Conservation (phyloP, 1,140 invertebrate species). For the Propsilocerus akamusi region DNA sequence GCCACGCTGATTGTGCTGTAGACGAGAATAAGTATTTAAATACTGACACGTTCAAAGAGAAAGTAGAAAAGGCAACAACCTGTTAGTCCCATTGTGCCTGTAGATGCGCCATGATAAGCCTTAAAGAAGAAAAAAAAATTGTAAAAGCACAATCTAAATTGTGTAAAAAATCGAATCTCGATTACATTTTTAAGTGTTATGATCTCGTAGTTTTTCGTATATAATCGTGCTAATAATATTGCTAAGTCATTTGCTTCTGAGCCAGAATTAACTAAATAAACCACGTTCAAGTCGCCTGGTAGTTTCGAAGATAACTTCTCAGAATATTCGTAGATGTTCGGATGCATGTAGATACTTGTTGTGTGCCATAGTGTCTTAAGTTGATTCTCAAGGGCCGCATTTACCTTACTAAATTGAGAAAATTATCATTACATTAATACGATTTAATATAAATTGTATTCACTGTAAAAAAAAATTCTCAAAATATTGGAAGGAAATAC, state of each 20-base stretch:
- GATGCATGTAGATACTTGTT: slow-evolving; percentile 78
- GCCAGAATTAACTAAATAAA: slow-evolving; percentile 90
- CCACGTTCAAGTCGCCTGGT: slow-evolving; percentile 70
- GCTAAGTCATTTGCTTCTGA: slow-evolving; percentile 95
- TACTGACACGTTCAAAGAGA: not conserved
- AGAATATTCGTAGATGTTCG: slow-evolving; percentile 79
- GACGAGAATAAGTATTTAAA: not conserved
- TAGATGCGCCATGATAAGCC: slow-evolving; percentile 81
- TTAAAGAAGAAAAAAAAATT: no score
- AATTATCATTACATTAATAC: no score
- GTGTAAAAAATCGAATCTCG: no score
- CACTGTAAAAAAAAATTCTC: not conserved
- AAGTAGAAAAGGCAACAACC: not conserved
- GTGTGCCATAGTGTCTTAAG: slow-evolving; percentile 73
- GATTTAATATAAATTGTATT: not conserved
- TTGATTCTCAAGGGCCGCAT: slow-evolving; percentile 57
- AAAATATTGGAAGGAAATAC: no score
- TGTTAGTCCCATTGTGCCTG: slow-evolving; percentile 58
- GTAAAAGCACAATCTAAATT: no score
- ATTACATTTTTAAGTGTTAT: slow-evolving; percentile 73
- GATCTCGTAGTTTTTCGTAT: slow-evolving; percentile 71
- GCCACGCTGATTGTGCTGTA: slow-evolving; percentile 56
- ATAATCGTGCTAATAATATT: slow-evolving; percentile 61
- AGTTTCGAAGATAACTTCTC: slow-evolving; percentile 62
- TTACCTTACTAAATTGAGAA: slow-evolving; percentile 43